Base-by-base conservation (phyloP, 2,797 vertebrate species). In the Xiphophorus birchmanni region DNA sequence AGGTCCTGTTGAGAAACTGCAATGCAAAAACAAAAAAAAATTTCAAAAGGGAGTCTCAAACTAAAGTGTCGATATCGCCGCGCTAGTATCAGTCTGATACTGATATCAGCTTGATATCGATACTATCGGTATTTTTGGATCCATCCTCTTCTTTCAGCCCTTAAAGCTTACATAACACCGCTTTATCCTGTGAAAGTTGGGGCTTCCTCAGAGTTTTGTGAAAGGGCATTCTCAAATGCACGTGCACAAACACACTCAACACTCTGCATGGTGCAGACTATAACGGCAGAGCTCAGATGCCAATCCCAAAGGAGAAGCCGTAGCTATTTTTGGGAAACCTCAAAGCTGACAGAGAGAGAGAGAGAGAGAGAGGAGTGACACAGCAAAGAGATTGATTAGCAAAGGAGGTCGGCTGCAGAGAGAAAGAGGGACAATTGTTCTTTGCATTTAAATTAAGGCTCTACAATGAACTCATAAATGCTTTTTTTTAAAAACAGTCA, bases 311-410 rank as follows among this genome's bases (percentile, higher is more conserved):
- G 84, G 88, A 87, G 77, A 86, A 80, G 54, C 87, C 72, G 0
- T 48, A 40, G 60, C 80, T 94, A 93, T 94, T 92, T 89, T 69
- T 75, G 26, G 79, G 82, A 78, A 50, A 85, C 87, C 74, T 91
- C 87, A 88, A 84, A 88, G 77, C 85, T 73, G 78, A 73, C 75
- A 83, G 85, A 26, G 82, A 82, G 76, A 73, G 76, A 73, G 76
- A 83, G 85, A 26, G 82, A 21, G 86, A 82, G 84, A 74, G 77
- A 77, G 79, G 79, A 79, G 77, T 75, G 40, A 17, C 37, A 84
- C 75, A 75, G 75, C 37, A 65, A 76, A 83, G 45, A 75, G 81
- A 86, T 84, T 83, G 85, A 91, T 86, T 89, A 89, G 88, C 85
- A 86, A 12, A 56, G 17, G 54, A 32, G 12, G 82, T 82, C 42